These are phyloP conservation scores for Temnothorax unifasciatus DNA, from an alignment of 2,888 invertebrate species.

Conservation along the genomic window DNA sequence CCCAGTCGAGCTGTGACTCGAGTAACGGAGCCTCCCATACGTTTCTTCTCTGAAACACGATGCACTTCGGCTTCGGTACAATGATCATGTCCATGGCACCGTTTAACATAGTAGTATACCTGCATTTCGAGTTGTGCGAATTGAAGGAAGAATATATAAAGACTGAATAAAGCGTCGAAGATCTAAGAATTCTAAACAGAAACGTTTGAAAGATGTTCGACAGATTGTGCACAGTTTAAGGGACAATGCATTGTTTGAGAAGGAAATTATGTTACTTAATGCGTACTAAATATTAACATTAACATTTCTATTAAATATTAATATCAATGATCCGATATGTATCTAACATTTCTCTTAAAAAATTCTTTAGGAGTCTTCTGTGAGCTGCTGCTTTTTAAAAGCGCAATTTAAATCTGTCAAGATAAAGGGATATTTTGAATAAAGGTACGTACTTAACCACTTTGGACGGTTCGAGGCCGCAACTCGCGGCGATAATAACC, in stretches of 20 bases:
- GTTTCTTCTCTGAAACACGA: constrained; percentile 93
- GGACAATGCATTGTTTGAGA: neutral
- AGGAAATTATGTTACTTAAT: neutral
- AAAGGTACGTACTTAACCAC: constrained; percentile 86
- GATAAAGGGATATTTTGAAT: neutral
- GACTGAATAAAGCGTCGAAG: neutral
- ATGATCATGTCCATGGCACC: constrained; percentile 92
- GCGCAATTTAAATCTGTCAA: neutral
- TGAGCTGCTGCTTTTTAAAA: neutral
- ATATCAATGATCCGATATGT: neutral
- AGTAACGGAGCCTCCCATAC: constrained; percentile 89
- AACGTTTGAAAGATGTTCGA: neutral
- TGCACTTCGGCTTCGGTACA: constrained; percentile 92
- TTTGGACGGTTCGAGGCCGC: constrained; percentile 96
- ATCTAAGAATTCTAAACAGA: neutral
- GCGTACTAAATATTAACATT: neutral
- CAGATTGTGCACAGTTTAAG: neutral
- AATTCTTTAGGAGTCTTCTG: neutral
- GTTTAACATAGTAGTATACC: constrained; percentile 93
- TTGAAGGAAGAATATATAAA: neutral
- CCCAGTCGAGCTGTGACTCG: constrained; percentile 92
- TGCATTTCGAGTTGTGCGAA: constrained; percentile 59
- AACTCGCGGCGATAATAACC: constrained; percentile 95
- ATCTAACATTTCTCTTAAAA: neutral
- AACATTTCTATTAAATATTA: neutral